phyloP scores from a whole-genome alignment of 2,113 vertebrate genomes.

The Sorex araneus region DNA sequence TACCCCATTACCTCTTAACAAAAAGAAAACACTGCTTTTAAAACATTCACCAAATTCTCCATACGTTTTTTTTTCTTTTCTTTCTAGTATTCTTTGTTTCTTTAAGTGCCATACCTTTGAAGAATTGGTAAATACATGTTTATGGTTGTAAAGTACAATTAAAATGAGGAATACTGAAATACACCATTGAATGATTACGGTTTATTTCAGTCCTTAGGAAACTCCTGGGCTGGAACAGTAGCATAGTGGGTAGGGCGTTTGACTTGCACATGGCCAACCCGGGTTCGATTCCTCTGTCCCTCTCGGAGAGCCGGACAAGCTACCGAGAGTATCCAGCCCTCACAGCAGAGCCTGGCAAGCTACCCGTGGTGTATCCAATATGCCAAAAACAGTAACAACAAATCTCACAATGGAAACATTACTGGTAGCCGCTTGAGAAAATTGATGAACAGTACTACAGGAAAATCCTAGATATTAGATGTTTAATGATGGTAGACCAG shows the following conservation, averaged over 20 bases:
- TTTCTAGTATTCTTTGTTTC: constrained; percentile 18
- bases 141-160: not conserved
- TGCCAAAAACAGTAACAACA: too few species aligned
- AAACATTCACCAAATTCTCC: not conserved
- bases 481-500: not conserved
- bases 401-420: too few species aligned
- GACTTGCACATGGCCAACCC: too few species aligned
- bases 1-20: constrained; percentile 23
- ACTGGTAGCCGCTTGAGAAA: too few species aligned
- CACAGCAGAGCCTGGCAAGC: too few species aligned
- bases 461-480: not conserved
- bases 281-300: too few species aligned
- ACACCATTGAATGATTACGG: not conserved
- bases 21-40: constrained; percentile 28
- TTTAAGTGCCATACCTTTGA: not conserved
- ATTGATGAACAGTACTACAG: too few species aligned
- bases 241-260: too few species aligned
- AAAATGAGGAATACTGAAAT: not conserved
- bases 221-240: too few species aligned
- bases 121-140: not conserved
- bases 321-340: too few species aligned
- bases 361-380: too few species aligned
- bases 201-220: not conserved
- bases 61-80: not conserved
- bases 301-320: too few species aligned